Evolutionary conservation across 2,113 vertebrate genomes (phyloP).

Genomic region (Elanus axillaris): DNA sequence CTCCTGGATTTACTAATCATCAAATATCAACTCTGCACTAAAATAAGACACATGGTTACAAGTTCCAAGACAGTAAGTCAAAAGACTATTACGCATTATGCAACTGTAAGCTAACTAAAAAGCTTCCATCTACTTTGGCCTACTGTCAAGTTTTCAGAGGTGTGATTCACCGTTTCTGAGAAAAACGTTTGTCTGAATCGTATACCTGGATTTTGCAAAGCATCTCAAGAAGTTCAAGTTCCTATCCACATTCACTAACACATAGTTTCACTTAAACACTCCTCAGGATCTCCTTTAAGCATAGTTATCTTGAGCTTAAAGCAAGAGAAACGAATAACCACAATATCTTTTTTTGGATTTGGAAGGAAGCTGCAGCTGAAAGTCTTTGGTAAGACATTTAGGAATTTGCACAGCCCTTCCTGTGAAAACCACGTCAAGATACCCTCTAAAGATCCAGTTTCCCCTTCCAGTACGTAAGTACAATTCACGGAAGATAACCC

Average conservation of each 20-base stretch:
- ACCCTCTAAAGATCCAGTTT: not conserved
- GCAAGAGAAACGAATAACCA: not conserved
- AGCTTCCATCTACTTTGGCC: not conserved
- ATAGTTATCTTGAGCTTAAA: not conserved
- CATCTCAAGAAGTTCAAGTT: not conserved
- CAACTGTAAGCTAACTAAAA: not conserved
- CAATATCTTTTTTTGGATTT: not conserved
- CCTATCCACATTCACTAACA: not conserved
- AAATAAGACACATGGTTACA: not conserved
- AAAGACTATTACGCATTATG: not conserved
- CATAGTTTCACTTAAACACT: not conserved
- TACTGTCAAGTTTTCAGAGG: not conserved
- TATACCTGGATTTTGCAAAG: conserved; percentile 10
- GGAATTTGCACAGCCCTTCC: not conserved
- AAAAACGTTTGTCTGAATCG: conserved; percentile 2
- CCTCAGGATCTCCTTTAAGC: not conserved
- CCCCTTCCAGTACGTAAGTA: not conserved
- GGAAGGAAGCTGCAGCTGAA: not conserved
- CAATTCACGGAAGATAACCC: not conserved
- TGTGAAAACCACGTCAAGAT: not conserved
- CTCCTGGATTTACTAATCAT: conserved; percentile 47
- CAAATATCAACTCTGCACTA: not conserved
- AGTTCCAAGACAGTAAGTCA: conserved; percentile 27
- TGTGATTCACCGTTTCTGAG: not conserved
- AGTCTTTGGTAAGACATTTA: not conserved